phyloP scores from a whole-genome alignment of 2,888 invertebrate species.

The Hartigia nigra region DNA sequence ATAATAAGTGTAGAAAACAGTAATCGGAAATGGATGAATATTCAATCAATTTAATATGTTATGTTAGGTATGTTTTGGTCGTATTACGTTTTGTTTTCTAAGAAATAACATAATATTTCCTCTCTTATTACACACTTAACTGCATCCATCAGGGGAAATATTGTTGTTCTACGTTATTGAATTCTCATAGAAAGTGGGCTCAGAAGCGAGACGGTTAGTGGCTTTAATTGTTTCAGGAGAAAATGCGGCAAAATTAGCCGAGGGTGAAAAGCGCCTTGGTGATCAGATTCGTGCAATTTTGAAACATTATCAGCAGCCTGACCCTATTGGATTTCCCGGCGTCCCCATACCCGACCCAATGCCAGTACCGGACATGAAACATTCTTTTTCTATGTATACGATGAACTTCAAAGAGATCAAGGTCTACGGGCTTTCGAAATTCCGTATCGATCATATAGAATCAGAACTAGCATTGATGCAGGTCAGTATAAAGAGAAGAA shows the following conservation, averaged over 20 bases:
- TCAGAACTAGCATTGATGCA: conserved; percentile 81
- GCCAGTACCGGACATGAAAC: conserved; percentile 79
- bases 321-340: conserved; percentile 85
- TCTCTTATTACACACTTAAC: no score
- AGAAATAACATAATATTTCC: no score
- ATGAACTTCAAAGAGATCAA: conserved; percentile 79
- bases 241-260: conserved; percentile 50
- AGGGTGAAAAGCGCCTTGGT: conserved; percentile 76
- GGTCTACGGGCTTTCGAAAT: conserved; percentile 82
- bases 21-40: background rate
- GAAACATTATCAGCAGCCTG: conserved; percentile 83
- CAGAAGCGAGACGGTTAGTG: background rate
- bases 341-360: conserved; percentile 85
- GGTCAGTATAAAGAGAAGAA: conserved; percentile 64
- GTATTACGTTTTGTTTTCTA: background rate
- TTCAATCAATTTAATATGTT: background rate
- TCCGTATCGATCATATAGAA: conserved; percentile 77
- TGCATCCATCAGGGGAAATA: no score
- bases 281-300: conserved; percentile 77
- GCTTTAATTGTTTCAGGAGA: conserved; percentile 39
- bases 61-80: conserved; percentile 14
- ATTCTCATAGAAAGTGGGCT: no score
- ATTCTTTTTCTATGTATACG: conserved; percentile 76
- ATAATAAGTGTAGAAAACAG: background rate
- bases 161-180: no score